Base-by-base conservation (phyloP, 2,113 vertebrate species). In the Crypturellus undulatus region DNA sequence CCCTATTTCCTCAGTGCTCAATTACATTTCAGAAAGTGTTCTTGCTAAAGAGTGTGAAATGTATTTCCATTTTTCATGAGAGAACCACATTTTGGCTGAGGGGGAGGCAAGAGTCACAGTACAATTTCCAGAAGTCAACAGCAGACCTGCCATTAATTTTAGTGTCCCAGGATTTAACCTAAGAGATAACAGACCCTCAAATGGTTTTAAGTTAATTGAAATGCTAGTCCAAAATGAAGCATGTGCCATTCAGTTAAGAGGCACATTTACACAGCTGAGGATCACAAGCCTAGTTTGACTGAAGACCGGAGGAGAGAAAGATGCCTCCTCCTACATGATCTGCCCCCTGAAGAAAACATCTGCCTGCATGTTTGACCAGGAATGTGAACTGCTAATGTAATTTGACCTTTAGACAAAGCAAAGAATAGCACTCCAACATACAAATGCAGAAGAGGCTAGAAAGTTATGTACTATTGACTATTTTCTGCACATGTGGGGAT, bases 301-400 rank as follows among this genome's bases (percentile, higher is more conserved):
- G 96, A 96, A 87, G 70, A 87, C 92, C 91, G 24, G 85, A 97
- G 89, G 77, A 96, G 87, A 89, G 73, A 97, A 71, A 1, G 67
- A 87, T 94, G 89, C 70, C 93, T 94, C 96, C 94, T 97, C 94
- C 96, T 96, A 94, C 87, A 77, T 91, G 89, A 67, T 93, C 79
- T 95, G 79, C 94, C 97, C 96, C 94, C 96, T 97, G 95, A 97
- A 97, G 97, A 97, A 97, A 97, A 98, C 96, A 98, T 97, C 97
- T 98, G 97, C 89, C 93, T 95, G 87, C 85, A 92, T 92, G 54
- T 92, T 97, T 92, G 86, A 94, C 93, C 87, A 83, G 89, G 89
- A 97, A 96, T 78, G 86, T 96, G 93, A 97, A 90, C 96, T 95
- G 78, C 92, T 96, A 96, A 95, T 92, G 76, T 65, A 93, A 96